A percentile compares a stretch with the other conserved stretches of the same genome.
These are phyloP conservation scores for Falcunculus frontatus DNA, from an alignment of 2,113 vertebrate genomes.

Conservation along the genomic window DNA sequence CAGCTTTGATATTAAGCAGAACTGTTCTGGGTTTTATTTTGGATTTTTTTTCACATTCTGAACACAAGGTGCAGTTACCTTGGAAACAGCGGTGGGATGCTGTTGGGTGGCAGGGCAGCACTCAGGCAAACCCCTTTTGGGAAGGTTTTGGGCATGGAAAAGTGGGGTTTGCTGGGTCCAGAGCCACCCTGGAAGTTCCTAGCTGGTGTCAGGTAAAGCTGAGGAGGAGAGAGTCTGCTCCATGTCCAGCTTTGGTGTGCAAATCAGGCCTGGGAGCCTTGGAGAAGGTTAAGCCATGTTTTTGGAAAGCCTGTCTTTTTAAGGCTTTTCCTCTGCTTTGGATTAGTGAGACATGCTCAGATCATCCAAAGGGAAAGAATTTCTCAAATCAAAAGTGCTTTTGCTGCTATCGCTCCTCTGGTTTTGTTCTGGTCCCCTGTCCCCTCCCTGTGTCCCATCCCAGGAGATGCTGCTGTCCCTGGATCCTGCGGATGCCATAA, in stretches of 20 bases:
- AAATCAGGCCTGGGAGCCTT: neutral
- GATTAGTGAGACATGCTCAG: neutral
- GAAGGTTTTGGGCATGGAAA: neutral
- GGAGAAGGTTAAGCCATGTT: neutral
- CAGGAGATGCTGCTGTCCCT: neutral
- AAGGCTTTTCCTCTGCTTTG: neutral
- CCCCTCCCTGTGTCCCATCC: neutral
- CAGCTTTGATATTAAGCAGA: neutral
- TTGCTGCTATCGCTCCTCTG: neutral
- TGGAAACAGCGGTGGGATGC: neutral
- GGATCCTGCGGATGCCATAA: fast-evolving
- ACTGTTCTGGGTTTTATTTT: neutral
- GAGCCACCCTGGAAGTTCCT: neutral
- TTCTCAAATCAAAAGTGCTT: neutral
- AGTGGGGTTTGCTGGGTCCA: neutral
- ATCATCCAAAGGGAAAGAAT: neutral
- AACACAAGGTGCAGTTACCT: neutral
- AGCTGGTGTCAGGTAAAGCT: neutral
- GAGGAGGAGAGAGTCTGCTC: neutral
- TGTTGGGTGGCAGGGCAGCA: neutral
- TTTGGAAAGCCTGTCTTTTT: neutral
- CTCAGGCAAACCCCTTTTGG: neutral
- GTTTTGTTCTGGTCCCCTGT: neutral
- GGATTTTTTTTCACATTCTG: neutral
- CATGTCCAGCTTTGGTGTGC: fast-evolving